phyloP scores from a whole-genome alignment of 2,113 vertebrate genomes.

The Laticauda colubrina region DNA sequence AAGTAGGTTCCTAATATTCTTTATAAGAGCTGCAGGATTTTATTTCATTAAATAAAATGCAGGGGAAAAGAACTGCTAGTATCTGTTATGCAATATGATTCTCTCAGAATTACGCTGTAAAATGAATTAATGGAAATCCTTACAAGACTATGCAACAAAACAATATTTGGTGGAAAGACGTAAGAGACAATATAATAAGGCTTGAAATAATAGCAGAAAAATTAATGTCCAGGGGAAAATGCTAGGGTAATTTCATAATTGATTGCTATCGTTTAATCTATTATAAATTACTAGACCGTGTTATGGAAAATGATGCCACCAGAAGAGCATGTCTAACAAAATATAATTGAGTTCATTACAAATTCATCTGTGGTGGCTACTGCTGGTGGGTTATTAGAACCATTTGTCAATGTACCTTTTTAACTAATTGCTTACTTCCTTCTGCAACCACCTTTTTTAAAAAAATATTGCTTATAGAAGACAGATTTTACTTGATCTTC shows the following conservation, averaged over 20 bases:
- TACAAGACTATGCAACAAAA: background rate
- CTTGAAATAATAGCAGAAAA: slow-evolving; percentile 40
- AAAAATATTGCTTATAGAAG: slow-evolving; percentile 9
- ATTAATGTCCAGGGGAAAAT: slow-evolving; percentile 29
- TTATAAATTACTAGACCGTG: slow-evolving; percentile 55
- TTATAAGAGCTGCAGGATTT: background rate
- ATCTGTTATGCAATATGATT: background rate
- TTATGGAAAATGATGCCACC: slow-evolving; percentile 48
- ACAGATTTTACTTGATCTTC: slow-evolving; percentile 28
- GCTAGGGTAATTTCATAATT: slow-evolving; percentile 45
- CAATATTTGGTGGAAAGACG: background rate
- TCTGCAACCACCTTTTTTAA: slow-evolving; percentile 38
- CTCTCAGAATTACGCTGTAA: background rate
- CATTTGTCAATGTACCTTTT: slow-evolving; percentile 53
- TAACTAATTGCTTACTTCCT: slow-evolving; percentile 27
- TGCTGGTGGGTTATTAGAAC: slow-evolving; percentile 35
- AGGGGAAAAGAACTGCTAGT: background rate
- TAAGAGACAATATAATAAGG: background rate
- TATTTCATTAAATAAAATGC: background rate
- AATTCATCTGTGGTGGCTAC: slow-evolving; percentile 47
- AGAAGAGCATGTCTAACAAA: slow-evolving; percentile 58
- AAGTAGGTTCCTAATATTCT: background rate
- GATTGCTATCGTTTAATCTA: slow-evolving; percentile 46
- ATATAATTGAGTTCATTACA: slow-evolving; percentile 56
- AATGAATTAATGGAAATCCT: too few relatives aligned